Evolutionary conservation across 2,113 vertebrate species (phyloP).

Genomic region (Myanophis thanlyinensis): DNA sequence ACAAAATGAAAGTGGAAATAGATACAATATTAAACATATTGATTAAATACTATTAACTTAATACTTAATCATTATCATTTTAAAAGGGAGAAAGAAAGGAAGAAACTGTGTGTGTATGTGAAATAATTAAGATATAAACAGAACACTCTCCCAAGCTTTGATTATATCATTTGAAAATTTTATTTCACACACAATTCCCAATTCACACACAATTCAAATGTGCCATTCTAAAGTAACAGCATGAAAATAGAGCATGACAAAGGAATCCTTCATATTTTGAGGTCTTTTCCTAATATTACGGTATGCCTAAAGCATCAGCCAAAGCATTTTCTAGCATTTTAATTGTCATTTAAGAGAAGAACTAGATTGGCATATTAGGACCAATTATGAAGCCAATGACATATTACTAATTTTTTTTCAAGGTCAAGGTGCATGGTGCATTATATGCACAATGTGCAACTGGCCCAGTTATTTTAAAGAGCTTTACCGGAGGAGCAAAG

Average conservation of each 20-base stretch:
- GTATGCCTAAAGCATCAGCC: neutral
- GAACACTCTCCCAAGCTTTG: neutral
- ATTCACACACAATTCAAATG: neutral
- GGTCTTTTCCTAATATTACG: slow-evolving; percentile 7
- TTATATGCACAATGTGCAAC: neutral
- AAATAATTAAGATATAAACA: neutral
- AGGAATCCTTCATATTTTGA: neutral
- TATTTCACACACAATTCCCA: neutral
- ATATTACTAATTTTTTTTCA: neutral
- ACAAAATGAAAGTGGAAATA: neutral
- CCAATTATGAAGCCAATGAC: neutral
- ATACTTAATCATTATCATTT: neutral
- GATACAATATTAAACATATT: neutral
- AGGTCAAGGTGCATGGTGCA: neutral
- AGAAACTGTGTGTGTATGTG: accelerated
- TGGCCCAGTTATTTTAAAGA: neutral
- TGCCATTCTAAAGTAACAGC: neutral
- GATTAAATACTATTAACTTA: neutral
- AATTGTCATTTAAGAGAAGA: neutral
- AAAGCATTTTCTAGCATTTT: neutral
- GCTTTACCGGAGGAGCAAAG: neutral
- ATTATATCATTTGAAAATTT: neutral
- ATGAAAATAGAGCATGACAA: neutral
- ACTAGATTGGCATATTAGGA: neutral
- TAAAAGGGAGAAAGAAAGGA: neutral